Evolutionary conservation across 35 echinoderm and acorn worm genomes (phyloP), one percentile per base, ranked within the genome.

Genomic region (Ptychodera flava): DNA sequence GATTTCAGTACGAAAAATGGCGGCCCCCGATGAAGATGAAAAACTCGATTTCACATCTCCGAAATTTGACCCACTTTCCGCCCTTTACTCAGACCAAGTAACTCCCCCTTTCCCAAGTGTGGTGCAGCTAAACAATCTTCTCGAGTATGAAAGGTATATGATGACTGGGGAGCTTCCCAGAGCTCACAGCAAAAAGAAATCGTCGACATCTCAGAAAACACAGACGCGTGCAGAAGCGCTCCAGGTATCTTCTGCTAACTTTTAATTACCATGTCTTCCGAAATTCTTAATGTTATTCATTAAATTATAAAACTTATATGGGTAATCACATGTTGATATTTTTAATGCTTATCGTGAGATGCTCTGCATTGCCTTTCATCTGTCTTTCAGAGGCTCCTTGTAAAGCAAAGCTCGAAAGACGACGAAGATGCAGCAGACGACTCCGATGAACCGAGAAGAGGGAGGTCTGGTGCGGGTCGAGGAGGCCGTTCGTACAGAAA

Each of bases 31-130:
- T 35, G 84, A 29, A 27, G 29, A 35, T 34, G 89, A 81, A 34
- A 91, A 91, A 85, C 89, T 91, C 16, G 64, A 97, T 64, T 85
- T 93, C 37, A 88, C 89, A 53, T 97, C 94, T 12, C 79, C 91
- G 6, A 45, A 93, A 28, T 97, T 93, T 85, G 86, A 97, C 89
- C 89, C 95, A 34, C 45, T 97, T 14, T 87, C 89, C 85, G 95
- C 95, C 0, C 34, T 97, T 12, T 93, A 97, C 78, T 90, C 92
- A 6, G 78, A 78, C 1, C 77, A 77, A 77, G 85, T 97, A 14
- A 29, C n/a, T 15, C 34, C 93, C 6, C 95, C 95, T 29, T 79
- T 85, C 81, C 86, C 92, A 12, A 80, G 80, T 78, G 94, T 89
- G 0, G 75, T 75, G 34, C 30, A 36, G 30, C 91, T 95, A 36